Base-by-base conservation (phyloP, 2,797 vertebrate species). In the Muscicapa striata region DNA sequence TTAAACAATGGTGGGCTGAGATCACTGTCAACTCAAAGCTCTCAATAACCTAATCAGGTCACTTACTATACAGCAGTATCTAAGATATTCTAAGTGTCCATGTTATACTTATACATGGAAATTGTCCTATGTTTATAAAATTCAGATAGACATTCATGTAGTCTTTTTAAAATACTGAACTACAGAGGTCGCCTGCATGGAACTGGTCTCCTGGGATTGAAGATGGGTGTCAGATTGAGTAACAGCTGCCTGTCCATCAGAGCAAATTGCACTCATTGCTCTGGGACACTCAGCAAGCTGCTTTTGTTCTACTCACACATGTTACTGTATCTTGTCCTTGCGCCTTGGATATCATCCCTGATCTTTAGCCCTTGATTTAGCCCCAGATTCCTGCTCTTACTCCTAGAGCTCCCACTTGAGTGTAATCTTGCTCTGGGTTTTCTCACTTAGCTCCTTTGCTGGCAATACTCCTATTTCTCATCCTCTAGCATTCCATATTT, bases 151-250 rank as follows among this genome's bases (percentile, higher is more conserved):
- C 7, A 4, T n/a, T 61, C 27, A 15, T 29, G 14, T 13, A 43
- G 43, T 36, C 10, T 54, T 61, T 67, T 75, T 43, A n/a, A 26
- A 58, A 51, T 36, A 18, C n/a, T 30, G 15, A 41, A 1, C 23
- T 41, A 11, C 20, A 62, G 10, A 15, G 22, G 34, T 15, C 19
- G n/a, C 27, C 34, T 73, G 67, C 11, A 20, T 0, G 0, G 52
- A 69, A 21, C 26, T 66, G 36, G 11, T 62, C 38, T 73, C 13
- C 30, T 24, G 64, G 38, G 20, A 36, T 0, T 67, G 73, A 62
- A 70, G 38, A 10, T 30, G 43, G 24, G 9, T 55, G 45, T 93
- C 32, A 52, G 62, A 23, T 23, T 93, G 77, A 32, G 40, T 3
- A 11, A 45, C 4, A 61, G n/a, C 34, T 91, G 43, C 57, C 27